Evolutionary conservation across 2,888 invertebrate species (phyloP).

Genomic region (Nycteola revayana): DNA sequence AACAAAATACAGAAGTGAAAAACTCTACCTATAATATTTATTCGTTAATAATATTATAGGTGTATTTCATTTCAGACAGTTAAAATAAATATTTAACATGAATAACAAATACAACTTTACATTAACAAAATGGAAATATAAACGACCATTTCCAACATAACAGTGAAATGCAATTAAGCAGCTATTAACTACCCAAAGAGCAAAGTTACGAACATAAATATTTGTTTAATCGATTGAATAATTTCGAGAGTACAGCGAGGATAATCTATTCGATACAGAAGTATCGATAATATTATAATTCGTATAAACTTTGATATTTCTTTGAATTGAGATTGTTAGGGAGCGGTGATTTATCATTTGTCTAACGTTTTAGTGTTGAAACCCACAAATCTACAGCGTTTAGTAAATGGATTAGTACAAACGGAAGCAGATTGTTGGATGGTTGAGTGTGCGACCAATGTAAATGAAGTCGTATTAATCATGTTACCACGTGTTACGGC

Average conservation of each 20-base stretch:
- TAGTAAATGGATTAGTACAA: conserved; percentile 41
- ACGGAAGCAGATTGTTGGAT: conserved; percentile 35
- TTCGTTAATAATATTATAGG: too few relatives aligned
- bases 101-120: too few relatives aligned
- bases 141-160: conserved; percentile 2
- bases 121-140: conserved; percentile 1
- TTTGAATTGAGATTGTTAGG: conserved; percentile 10
- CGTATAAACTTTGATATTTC: conserved; percentile 9
- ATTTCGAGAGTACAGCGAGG: conserved; percentile 13
- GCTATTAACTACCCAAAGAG: conserved; percentile 10
- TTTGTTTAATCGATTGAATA: conserved; percentile 21
- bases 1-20: too few relatives aligned
- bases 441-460: conserved; percentile 42
- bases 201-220: conserved; percentile 13
- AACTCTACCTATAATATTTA: too few relatives aligned
- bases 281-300: conserved; percentile 10
- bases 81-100: too few relatives aligned
- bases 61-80: too few relatives aligned
- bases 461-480: conserved; percentile 47
- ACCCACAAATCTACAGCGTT: conserved; percentile 32
- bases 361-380: conserved; percentile 21
- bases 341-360: conserved; percentile 20
- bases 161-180: conserved; percentile 6
- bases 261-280: conserved; percentile 18
- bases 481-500: conserved; percentile 47